Conservation (phyloP, 2,797 vertebrate genomes). For the Agapornis canus region DNA sequence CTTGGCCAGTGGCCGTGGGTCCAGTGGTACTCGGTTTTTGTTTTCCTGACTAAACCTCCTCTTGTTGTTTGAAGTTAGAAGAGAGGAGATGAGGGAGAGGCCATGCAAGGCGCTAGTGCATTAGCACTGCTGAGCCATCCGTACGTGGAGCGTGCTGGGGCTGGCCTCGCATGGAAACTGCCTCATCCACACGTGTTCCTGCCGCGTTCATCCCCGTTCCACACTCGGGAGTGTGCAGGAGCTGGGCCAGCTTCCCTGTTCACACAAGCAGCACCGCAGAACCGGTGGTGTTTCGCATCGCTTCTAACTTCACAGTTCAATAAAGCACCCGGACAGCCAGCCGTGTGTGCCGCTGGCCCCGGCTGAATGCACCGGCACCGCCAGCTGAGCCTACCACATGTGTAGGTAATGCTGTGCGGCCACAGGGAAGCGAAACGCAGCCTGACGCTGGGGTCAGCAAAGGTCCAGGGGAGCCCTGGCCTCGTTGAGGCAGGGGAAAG, state of each 20-base stretch:
- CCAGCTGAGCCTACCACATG: not conserved
- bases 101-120: not conserved
- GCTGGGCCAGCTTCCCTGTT: not conserved
- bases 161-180: not conserved
- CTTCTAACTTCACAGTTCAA: constrained; percentile 71
- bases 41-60: not conserved
- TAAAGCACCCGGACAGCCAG: constrained; percentile 58
- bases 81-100: not conserved
- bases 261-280: not conserved
- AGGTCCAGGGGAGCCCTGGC: not conserved
- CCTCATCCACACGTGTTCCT: not conserved
- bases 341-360: not conserved
- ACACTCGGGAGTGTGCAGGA: not conserved
- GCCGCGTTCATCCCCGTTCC: not conserved
- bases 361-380: no score
- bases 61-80: not conserved
- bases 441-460: not conserved
- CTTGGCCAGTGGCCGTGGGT: not conserved
- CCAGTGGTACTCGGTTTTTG: not conserved
- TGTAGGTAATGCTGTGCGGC: no score
- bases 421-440: not conserved
- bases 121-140: not conserved
- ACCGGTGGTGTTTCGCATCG: constrained; percentile 55
- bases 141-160: not conserved
- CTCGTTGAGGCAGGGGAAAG: not conserved